phyloP scores from a whole-genome alignment of 1,140 invertebrate genomes.

The Scaptomyza hsui region DNA sequence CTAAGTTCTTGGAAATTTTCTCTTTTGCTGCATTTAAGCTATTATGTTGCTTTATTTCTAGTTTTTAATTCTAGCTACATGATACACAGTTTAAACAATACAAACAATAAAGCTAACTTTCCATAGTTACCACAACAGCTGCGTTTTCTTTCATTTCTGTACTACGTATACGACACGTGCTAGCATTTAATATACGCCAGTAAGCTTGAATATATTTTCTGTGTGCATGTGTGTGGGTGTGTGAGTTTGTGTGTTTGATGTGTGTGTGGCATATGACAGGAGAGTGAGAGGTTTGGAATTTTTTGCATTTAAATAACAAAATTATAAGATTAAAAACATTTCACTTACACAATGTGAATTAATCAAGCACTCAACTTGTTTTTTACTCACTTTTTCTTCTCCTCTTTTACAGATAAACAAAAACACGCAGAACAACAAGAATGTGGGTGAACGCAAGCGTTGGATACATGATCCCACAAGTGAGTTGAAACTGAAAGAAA shows the following conservation, averaged over 20 bases:
- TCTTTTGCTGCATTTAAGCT: not conserved
- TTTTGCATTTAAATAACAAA: conserved; percentile 80
- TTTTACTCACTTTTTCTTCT: conserved; percentile 15
- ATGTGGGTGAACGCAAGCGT: conserved; percentile 86
- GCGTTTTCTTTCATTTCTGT: conserved; percentile 22
- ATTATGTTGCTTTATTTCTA: not conserved
- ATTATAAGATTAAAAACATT: conserved; percentile 63
- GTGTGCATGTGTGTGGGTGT: conserved; percentile 12
- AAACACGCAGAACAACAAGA: conserved; percentile 71
- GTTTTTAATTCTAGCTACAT: not conserved
- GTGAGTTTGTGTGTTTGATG: conserved; percentile 52
- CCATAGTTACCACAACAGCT: conserved; percentile 14
- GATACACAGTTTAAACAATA: conserved; percentile 9
- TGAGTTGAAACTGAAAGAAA: conserved; percentile 84
- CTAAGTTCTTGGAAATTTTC: not conserved
- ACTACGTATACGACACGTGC: conserved; percentile 70
- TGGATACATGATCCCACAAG: conserved; percentile 91
- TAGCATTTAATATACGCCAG: conserved; percentile 46
- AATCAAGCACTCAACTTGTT: conserved; percentile 17
- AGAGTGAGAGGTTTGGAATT: conserved; percentile 58
- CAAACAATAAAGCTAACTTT: not conserved
- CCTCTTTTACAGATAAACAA: conserved; percentile 65
- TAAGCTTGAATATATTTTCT: conserved; percentile 44
- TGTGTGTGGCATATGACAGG: conserved; percentile 43
- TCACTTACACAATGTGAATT: conserved; percentile 44